Conservation (phyloP, 2,888 invertebrate genomes). For the Noctua fimbriata region DNA sequence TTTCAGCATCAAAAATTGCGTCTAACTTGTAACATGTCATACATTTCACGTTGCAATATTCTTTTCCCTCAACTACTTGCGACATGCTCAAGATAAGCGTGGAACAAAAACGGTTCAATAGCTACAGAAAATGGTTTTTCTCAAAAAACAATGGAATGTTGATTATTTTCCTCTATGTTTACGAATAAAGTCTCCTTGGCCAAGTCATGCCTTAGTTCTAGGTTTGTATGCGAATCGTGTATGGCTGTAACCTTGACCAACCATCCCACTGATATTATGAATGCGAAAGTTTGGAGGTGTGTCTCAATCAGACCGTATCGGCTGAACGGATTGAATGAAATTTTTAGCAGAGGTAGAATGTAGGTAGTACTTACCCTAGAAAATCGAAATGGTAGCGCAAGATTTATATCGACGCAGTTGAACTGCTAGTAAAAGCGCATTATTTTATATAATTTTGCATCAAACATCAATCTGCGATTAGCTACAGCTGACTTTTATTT, state of each 20-base stretch:
- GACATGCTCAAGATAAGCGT: slow-evolving; percentile 6
- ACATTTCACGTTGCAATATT: slow-evolving; percentile 27
- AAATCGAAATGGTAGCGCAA: neutral
- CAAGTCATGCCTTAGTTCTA: slow-evolving; percentile 23
- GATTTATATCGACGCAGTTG: neutral
- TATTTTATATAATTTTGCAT: neutral
- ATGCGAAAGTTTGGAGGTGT: slow-evolving; percentile 58
- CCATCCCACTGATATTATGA: slow-evolving; percentile 42
- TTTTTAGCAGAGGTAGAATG: neutral
- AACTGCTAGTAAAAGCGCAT: neutral
- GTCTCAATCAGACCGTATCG: slow-evolving; percentile 47
- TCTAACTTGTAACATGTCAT: slow-evolving; percentile 7
- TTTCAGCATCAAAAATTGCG: slow-evolving; percentile 38
- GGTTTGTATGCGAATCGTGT: slow-evolving; percentile 19
- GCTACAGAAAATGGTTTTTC: neutral
- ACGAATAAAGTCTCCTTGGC: neutral
- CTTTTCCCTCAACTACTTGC: slow-evolving; percentile 25
- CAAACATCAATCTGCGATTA: neutral
- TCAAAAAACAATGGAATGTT: neutral
- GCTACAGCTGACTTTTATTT: slow-evolving; percentile 1
- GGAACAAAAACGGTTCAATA: neutral
- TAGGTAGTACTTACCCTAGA: neutral
- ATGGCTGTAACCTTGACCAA: slow-evolving; percentile 46
- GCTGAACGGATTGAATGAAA: slow-evolving; percentile 14
- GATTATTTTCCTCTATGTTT: neutral